Conservation (phyloP, 2,888 invertebrate species). For the Caenorhabditis sp. region DNA sequence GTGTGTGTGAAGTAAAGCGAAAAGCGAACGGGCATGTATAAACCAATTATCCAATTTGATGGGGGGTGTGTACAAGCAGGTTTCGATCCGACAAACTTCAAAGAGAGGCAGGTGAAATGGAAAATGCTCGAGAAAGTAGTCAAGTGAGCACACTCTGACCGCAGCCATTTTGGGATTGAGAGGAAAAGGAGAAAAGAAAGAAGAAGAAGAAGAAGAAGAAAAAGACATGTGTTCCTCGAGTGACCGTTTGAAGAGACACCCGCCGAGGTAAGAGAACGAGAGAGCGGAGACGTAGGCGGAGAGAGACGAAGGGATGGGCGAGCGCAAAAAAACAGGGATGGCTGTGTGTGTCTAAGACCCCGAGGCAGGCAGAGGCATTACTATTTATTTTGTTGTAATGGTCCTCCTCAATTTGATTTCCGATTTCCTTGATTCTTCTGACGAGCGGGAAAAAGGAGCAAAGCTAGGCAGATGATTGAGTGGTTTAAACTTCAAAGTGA, state of each 20-base stretch:
- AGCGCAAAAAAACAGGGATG: not conserved
- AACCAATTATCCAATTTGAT: no score
- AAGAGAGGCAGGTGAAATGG: no score
- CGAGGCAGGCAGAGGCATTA: not conserved
- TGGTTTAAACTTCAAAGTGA: no score
- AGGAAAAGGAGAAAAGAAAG: no score
- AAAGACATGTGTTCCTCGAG: conserved; percentile 1
- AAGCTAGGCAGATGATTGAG: conserved; percentile 25
- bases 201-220: not conserved
- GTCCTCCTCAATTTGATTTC: not conserved
- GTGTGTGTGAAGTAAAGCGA: no score
- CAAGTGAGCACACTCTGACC: no score
- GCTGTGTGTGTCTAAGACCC: no score
- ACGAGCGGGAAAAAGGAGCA: not conserved
- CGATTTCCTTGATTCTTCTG: not conserved
- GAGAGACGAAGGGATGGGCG: not conserved
- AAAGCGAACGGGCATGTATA: no score
- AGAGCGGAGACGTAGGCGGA: conserved; percentile 10
- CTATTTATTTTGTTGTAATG: conserved; percentile 3
- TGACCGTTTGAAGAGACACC: conserved; percentile 39
- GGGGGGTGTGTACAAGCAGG: no score
- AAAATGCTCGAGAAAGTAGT: no score
- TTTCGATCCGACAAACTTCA: no score
- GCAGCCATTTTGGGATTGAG: no score
- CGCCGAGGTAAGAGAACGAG: conserved; percentile 17